Evolutionary conservation across 2,113 vertebrate genomes (phyloP).

Genomic region (Halcyon malimbica): DNA sequence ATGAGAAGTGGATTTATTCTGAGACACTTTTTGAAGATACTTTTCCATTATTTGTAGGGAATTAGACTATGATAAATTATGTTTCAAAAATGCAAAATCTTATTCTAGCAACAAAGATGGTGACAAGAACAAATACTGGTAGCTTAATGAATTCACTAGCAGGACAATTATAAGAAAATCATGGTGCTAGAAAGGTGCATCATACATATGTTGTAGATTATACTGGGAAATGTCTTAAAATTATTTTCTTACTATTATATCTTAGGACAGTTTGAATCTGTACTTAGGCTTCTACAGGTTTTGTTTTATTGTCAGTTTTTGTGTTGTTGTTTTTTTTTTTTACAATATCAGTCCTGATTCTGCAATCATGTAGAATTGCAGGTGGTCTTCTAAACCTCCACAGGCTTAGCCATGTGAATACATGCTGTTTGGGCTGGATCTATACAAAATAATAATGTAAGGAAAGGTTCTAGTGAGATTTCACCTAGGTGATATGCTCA

Average conservation of each 20-base stretch:
- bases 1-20: not conserved
- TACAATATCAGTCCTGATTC: not conserved
- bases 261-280: not conserved
- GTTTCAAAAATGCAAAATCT: slow-evolving; percentile 15
- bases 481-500: not conserved
- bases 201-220: not conserved
- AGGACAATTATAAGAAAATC: not conserved
- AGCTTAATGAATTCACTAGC: not conserved
- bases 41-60: not conserved
- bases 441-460: not conserved
- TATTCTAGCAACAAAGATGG: not conserved
- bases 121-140: not conserved
- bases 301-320: not conserved
- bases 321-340: not conserved
- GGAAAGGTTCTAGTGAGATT: not conserved
- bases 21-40: not conserved
- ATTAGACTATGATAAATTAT: not conserved
- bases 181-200: not conserved
- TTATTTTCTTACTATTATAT: not conserved
- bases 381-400: not conserved
- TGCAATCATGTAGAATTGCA: not conserved
- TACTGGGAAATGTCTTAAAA: not conserved
- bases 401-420: not conserved
- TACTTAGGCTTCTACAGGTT: not conserved
- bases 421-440: not conserved